Conservation (phyloP, 2,113 vertebrate genomes). For the Carlito syrichta region DNA sequence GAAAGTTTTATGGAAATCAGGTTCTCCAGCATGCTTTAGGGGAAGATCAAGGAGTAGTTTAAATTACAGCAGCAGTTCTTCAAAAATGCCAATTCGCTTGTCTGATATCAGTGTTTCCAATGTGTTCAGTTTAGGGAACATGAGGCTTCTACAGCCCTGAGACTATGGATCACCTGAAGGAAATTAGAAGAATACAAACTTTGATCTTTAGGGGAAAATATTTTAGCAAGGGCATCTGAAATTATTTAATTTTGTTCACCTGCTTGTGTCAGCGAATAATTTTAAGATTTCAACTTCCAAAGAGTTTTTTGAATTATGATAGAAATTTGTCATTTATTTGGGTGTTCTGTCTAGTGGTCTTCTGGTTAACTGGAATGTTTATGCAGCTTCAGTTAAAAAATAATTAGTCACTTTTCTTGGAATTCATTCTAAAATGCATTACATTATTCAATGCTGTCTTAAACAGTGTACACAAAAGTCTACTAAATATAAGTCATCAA, state of each 20-base stretch:
- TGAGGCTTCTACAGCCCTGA: neutral
- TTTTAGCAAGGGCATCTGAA: constrained; percentile 18
- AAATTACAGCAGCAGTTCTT: constrained; percentile 67
- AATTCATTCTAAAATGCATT: neutral
- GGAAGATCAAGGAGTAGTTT: constrained; percentile 69
- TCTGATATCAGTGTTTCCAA: constrained; percentile 17
- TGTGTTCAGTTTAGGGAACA: constrained; percentile 14
- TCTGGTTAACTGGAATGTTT: constrained; percentile 44
- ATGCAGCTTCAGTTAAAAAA: neutral
- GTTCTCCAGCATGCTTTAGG: constrained; percentile 58
- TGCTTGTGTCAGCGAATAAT: constrained; percentile 26
- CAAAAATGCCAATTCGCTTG: constrained; percentile 40
- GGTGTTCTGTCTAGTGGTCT: neutral
- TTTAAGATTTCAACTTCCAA: constrained; percentile 28
- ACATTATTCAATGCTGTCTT: neutral
- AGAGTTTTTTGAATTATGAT: neutral
- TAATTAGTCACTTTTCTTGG: neutral
- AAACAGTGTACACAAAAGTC: neutral
- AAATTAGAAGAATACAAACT: constrained; percentile 21
- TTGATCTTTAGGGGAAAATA: neutral
- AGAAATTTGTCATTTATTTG: neutral
- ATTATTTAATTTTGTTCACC: constrained; percentile 46
- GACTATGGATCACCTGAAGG: constrained; percentile 4
- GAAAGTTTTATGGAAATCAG: constrained; percentile 71
- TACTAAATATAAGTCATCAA: neutral